Evolutionary conservation across 1,140 invertebrate species (phyloP), one percentile per base, ranked within the genome.

Genomic region (Drosophila chauvacae): DNA sequence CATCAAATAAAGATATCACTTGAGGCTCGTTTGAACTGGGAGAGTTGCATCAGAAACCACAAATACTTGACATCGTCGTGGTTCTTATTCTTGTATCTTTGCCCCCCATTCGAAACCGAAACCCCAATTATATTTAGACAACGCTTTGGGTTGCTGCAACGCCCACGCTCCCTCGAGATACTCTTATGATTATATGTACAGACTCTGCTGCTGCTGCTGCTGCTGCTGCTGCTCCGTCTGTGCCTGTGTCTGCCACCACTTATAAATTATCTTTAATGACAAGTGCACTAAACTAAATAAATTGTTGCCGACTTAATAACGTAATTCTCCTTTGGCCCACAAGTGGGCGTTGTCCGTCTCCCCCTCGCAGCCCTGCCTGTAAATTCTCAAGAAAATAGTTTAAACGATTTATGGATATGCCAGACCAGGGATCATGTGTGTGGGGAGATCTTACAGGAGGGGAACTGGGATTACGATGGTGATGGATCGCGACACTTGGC

Each of bases 231-330:
- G 18, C 51, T 20, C 42, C n/a, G 50, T 51, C 50, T 28, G 26
- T 26, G 26, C 5, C 28, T 55, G 33, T 23, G 33, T 39, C 51
- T 20, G 62, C 45, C 70, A 58, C 61, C 68, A 72, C 73, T 80
- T 82, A 87, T 87, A 87, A 87, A 88, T 87, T 87, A 87, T 88
- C 78, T 83, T 80, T 87, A 88, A 87, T 86, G 83, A 80, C 83
- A 87, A 87, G 79, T 86, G 84, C 80, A 83, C 62, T 83, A 88
- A 88, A 87, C 84, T 87, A 84, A 83, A 87, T 88, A 87, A 88
- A 85, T 85, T 86, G 82, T 86, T 74, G 81, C 57, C 64, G 82
- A 48, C 73, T 85, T 86, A 81, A 81, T 86, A 86, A 81, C 78
- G 69, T 82, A 83, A 77, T 83, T 77, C 75, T 41, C 45, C 37